A percentile compares a stretch with the other conserved stretches of the same genome.
Conservation (phyloP, 1,140 invertebrate species). For the Thaumatotibia leucotreta region DNA sequence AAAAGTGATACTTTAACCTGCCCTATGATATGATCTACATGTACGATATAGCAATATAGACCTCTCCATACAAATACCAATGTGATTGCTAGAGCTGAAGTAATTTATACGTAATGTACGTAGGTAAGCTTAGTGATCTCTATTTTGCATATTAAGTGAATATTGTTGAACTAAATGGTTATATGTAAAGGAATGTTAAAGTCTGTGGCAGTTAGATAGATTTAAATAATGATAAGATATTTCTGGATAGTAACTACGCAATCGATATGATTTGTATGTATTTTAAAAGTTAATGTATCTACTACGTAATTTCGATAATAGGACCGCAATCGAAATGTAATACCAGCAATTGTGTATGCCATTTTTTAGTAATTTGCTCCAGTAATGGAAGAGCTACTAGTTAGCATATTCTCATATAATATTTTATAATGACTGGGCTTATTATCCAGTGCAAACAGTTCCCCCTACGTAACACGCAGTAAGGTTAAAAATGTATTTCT, state of each 20-base stretch:
- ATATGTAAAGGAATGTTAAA: neutral
- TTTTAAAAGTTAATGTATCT: neutral
- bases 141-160: conserved; percentile 4
- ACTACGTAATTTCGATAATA: neutral
- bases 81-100: conserved; percentile 10
- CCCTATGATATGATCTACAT: neutral
- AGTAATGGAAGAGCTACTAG: no score
- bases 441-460: no score
- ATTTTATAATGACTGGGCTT: no score
- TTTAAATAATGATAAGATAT: neutral
- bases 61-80: neutral
- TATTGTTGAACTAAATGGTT: neutral
- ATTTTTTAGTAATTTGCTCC: no score
- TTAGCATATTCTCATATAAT: no score
- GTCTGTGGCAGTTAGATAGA: conserved; percentile 1
- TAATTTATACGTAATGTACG: neutral
- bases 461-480: no score
- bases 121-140: conserved; percentile 4
- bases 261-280: neutral
- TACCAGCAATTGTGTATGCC: no score
- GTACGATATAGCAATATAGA: neutral
- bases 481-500: no score
- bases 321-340: no score
- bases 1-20: neutral
- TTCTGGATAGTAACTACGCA: neutral